A percentile compares a stretch with the other conserved stretches of the same genome.
Conservation (phyloP, 2,888 invertebrate genomes). For the Chrysomela aeneicollis region DNA sequence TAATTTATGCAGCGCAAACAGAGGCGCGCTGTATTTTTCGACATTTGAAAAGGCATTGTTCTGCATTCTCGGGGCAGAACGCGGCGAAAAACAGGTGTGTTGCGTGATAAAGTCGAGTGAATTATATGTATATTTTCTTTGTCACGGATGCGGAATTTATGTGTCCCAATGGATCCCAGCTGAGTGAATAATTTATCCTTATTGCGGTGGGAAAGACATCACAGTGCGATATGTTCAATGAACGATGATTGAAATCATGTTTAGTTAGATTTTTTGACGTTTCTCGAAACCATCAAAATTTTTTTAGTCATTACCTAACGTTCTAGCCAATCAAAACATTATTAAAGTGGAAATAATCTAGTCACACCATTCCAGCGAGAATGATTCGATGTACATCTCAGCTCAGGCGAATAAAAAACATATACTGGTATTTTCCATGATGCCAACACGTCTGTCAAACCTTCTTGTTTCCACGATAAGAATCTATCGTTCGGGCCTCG, state of each 20-base stretch:
- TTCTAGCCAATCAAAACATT: too few species aligned
- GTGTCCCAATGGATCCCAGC: neutral
- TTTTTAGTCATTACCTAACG: too few species aligned
- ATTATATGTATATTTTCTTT: slow-evolving; percentile 5
- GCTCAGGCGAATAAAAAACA: too few species aligned
- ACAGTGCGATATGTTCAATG: too few species aligned
- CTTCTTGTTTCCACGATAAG: too few species aligned
- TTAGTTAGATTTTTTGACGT: slow-evolving; percentile 14
- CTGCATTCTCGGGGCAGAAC: slow-evolving; percentile 12
- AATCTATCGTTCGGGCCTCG: too few species aligned
- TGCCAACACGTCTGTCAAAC: too few species aligned
- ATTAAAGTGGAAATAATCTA: too few species aligned
- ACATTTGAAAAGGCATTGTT: slow-evolving; percentile 12
- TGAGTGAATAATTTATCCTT: neutral
- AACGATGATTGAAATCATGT: too few species aligned
- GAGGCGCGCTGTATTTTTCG: neutral
- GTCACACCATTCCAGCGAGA: too few species aligned
- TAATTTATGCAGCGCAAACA: neutral
- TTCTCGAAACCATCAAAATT: slow-evolving; percentile 2
- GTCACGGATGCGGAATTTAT: neutral
- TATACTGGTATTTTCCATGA: too few species aligned
- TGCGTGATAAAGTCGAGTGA: neutral
- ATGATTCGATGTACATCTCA: too few species aligned
- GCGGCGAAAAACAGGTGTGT: slow-evolving; percentile 19
- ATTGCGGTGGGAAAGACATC: neutral